Conservation (phyloP, 2,888 invertebrate genomes). For the Elgonia sp. region DNA sequence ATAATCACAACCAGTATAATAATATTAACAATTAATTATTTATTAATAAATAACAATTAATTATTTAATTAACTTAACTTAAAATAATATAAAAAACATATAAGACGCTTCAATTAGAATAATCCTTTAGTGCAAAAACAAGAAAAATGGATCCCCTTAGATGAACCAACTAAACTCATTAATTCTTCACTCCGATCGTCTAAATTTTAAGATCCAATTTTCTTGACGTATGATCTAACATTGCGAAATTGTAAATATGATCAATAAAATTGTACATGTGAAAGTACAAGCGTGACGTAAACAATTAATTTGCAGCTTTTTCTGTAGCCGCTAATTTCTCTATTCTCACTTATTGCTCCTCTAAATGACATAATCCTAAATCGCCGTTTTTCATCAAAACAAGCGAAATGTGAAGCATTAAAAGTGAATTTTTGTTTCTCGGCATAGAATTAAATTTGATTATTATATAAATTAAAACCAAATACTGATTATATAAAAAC, state of each 20-base stretch:
- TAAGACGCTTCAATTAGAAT: neutral
- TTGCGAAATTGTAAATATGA: slow-evolving; percentile 38
- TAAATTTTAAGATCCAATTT: slow-evolving; percentile 36
- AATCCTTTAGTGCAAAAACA: neutral
- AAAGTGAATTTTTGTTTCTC: neutral
- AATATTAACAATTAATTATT: too few relatives aligned
- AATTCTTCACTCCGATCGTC: slow-evolving; percentile 19
- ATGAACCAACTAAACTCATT: slow-evolving; percentile 3
- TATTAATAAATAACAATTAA: too few relatives aligned
- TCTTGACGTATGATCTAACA: slow-evolving; percentile 50
- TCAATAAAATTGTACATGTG: slow-evolving; percentile 46
- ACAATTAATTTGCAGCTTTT: slow-evolving; percentile 57
- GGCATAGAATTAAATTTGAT: slow-evolving; percentile 20
- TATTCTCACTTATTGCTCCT: slow-evolving; percentile 45
- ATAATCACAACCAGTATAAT: too few relatives aligned
- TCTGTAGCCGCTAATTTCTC: slow-evolving; percentile 41
- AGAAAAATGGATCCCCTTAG: slow-evolving; percentile 20
- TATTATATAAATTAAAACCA: slow-evolving; percentile 43
- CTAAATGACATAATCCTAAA: slow-evolving; percentile 54
- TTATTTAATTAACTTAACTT: too few relatives aligned
- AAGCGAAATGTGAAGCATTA: slow-evolving; percentile 2
- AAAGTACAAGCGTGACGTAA: slow-evolving; percentile 61
- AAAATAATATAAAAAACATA: too few relatives aligned
- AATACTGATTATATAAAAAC: too few relatives aligned
- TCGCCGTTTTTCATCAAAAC: slow-evolving; percentile 16